phyloP scores from a whole-genome alignment of 1,140 invertebrate genomes.

The Gryllus bimaculatus region DNA sequence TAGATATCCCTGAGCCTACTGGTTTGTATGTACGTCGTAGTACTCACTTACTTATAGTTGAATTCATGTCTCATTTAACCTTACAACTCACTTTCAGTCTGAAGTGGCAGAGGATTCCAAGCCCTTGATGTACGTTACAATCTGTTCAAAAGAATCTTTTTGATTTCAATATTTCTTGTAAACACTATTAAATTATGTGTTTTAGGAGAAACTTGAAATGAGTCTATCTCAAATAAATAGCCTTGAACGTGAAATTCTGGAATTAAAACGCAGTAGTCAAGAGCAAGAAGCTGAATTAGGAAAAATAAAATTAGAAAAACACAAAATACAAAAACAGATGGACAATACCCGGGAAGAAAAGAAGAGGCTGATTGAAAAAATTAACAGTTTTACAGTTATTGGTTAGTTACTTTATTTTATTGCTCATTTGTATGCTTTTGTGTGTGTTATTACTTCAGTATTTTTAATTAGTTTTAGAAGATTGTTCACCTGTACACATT shows the following conservation, averaged over 20 bases:
- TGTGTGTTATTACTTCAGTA: background rate
- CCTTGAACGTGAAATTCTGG: slow-evolving; percentile 39
- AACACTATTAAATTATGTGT: slow-evolving; percentile 7
- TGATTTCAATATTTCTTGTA: too few relatives aligned
- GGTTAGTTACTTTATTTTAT: slow-evolving; percentile 30
- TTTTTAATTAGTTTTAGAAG: background rate
- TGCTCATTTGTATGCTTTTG: background rate
- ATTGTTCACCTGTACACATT: background rate
- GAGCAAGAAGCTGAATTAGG: slow-evolving; percentile 41
- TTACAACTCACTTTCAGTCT: too few relatives aligned
- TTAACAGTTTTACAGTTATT: slow-evolving; percentile 40
- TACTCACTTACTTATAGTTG: too few relatives aligned
- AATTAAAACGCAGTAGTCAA: slow-evolving; percentile 37
- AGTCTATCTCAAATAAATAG: slow-evolving; percentile 36
- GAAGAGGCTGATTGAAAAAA: slow-evolving; percentile 38
- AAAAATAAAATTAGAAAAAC: slow-evolving; percentile 38
- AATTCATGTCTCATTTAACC: too few relatives aligned
- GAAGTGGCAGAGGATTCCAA: too few relatives aligned
- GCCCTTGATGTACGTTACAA: too few relatives aligned
- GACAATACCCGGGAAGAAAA: slow-evolving; percentile 49
- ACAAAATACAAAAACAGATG: slow-evolving; percentile 42
- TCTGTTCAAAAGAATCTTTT: too few relatives aligned
- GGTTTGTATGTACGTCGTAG: too few relatives aligned
- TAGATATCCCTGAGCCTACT: too few relatives aligned
- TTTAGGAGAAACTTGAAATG: slow-evolving; percentile 40